Evolutionary conservation across 2,888 invertebrate genomes (phyloP).

Genomic region (Clepsis dumicolana): DNA sequence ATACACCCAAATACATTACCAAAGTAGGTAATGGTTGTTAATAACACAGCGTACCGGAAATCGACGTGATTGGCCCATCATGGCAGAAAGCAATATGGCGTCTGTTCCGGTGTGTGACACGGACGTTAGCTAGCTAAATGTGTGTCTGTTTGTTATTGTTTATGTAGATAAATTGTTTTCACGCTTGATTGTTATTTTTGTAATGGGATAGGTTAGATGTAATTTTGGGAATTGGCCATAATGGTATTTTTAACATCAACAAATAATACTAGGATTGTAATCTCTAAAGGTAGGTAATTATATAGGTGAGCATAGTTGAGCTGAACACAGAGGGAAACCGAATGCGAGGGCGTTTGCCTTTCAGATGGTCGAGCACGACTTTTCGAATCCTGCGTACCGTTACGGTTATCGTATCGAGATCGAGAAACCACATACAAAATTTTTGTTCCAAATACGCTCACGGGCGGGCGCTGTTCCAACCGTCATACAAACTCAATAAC

Average conservation of each 20-base stretch:
- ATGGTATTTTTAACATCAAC: not conserved
- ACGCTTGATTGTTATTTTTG: slow-evolving; percentile 9
- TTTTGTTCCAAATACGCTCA: too few relatives aligned
- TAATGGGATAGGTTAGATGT: not conserved
- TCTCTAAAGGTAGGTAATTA: too few relatives aligned
- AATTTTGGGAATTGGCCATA: not conserved
- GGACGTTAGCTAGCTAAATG: slow-evolving; percentile 56
- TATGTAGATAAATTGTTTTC: slow-evolving; percentile 30
- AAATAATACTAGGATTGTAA: too few relatives aligned
- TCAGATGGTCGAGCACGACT: too few relatives aligned
- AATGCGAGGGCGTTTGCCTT: too few relatives aligned
- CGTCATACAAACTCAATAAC: too few relatives aligned
- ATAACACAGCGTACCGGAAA: slow-evolving; percentile 62
- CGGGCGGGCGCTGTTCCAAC: too few relatives aligned
- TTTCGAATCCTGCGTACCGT: too few relatives aligned
- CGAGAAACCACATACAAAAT: too few relatives aligned
- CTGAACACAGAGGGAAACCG: too few relatives aligned
- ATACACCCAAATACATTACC: slow-evolving; percentile 46
- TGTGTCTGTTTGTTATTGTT: slow-evolving; percentile 51
- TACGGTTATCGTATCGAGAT: too few relatives aligned
- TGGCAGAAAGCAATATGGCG: slow-evolving; percentile 77
- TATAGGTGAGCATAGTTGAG: too few relatives aligned
- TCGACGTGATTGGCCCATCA: slow-evolving; percentile 71
- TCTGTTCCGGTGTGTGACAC: slow-evolving; percentile 66
- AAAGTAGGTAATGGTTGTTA: slow-evolving; percentile 50